These are phyloP conservation scores for Podarcis cretensis DNA, from an alignment of 2,113 vertebrate species.

Conservation along the genomic window DNA sequence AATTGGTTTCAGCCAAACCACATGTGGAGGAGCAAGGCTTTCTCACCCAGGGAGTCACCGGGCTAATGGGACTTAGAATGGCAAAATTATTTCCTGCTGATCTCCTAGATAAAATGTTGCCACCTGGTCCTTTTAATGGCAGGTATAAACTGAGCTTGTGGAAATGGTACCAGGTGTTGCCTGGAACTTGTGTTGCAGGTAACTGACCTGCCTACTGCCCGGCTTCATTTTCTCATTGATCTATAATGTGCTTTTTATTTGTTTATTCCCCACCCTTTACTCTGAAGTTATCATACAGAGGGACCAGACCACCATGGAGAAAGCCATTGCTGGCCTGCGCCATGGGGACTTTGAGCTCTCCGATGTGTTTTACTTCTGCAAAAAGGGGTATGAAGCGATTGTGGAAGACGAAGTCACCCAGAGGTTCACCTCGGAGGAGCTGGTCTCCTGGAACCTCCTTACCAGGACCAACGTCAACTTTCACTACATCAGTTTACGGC, in stretches of 20 bases:
- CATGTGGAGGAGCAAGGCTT: neutral
- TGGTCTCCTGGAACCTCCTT: constrained; percentile 97
- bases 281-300: constrained; percentile 90
- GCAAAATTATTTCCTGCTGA: neutral
- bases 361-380: constrained; percentile 91
- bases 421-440: constrained; percentile 95
- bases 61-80: neutral
- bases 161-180: neutral
- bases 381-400: constrained; percentile 91
- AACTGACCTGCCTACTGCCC: neutral
- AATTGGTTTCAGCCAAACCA: neutral
- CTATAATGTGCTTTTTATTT: neutral
- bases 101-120: neutral
- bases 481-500: constrained; percentile 88
- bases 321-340: constrained; percentile 82
- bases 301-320: constrained; percentile 85
- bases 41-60: neutral
- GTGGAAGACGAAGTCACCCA: constrained; percentile 95
- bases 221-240: neutral
- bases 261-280: constrained; percentile 15
- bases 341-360: constrained; percentile 84
- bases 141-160: neutral
- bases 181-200: neutral
- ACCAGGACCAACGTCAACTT: constrained; percentile 96
- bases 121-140: neutral